Percentiles rank a stretch among this genome's conserved stretches.
Conservation (phyloP, 2,797 vertebrate genomes). For the Pangasius mekongensis region DNA sequence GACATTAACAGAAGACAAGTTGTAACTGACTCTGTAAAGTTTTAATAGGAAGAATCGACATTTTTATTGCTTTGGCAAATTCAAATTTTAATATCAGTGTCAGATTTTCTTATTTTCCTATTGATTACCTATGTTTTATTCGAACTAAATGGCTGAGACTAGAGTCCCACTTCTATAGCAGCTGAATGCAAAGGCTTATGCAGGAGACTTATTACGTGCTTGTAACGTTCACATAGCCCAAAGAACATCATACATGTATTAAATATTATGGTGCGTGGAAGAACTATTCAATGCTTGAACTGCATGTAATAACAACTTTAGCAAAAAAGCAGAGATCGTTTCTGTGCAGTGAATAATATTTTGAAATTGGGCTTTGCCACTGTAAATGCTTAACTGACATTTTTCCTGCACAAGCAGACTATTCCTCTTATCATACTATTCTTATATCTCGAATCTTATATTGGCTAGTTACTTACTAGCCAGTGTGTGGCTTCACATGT, state of each 20-base stretch:
- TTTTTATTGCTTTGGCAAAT: constrained; percentile 22
- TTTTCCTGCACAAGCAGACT: background rate
- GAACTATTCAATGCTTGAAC: background rate
- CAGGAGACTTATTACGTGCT: background rate
- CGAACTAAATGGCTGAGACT: background rate
- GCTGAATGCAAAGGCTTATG: background rate
- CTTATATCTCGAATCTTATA: background rate
- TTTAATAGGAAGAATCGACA: constrained; percentile 11
- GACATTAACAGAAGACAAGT: background rate
- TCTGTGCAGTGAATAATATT: background rate
- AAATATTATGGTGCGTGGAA: background rate
- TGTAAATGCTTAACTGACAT: constrained; percentile 27
- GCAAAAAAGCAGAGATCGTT: background rate
- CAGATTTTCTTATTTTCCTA: constrained; percentile 19
- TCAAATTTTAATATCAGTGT: constrained; percentile 49
- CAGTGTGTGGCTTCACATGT: background rate
- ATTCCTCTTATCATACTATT: background rate
- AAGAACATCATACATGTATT: background rate
- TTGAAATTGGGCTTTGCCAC: background rate
- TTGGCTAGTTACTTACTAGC: background rate
- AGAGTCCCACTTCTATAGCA: background rate
- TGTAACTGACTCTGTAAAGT: constrained; percentile 33
- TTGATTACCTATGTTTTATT: constrained; percentile 14
- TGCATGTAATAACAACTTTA: background rate
- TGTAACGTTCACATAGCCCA: background rate